These are phyloP conservation scores for Andrena minutula DNA, from an alignment of 2,888 invertebrate genomes.

Conservation along the genomic window DNA sequence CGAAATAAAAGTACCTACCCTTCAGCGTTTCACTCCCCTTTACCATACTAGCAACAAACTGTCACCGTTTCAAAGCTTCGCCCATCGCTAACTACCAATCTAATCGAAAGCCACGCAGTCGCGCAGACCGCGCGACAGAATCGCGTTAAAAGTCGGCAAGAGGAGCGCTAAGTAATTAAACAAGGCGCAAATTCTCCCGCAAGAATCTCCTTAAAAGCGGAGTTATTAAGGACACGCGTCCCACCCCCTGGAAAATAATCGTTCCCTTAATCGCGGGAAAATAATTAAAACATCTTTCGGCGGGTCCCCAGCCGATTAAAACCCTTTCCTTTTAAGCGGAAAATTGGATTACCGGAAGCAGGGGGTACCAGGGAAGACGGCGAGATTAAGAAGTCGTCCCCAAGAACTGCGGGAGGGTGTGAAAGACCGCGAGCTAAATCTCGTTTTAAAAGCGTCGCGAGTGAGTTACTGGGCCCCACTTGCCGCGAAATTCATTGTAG, in stretches of 20 bases:
- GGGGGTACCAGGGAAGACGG: constrained; percentile 34
- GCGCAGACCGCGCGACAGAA: no score
- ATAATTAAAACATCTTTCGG: constrained; percentile 43
- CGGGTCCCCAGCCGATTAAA: constrained; percentile 28
- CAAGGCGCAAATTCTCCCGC: neutral
- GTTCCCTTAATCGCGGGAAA: constrained; percentile 25
- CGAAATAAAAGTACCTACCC: no score
- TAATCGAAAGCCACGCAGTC: no score
- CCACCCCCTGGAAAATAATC: constrained; percentile 7
- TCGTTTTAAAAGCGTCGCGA: constrained; percentile 41
- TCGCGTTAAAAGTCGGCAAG: neutral
- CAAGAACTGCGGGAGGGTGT: neutral
- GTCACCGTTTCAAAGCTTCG: no score
- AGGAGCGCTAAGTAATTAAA: neutral
- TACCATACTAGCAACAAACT: no score
- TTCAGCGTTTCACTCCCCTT: no score
- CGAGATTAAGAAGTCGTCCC: constrained; percentile 47
- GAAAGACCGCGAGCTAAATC: constrained; percentile 32
- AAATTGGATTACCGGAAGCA: constrained; percentile 44
- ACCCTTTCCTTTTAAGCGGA: constrained; percentile 41
- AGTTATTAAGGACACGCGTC: constrained; percentile 1
- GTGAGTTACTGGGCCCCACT: constrained; percentile 20
- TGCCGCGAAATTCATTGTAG: constrained; percentile 1
- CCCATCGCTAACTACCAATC: no score
- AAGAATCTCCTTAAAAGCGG: neutral